A percentile compares a stretch with the other conserved stretches of the same genome.
phyloP scores from a whole-genome alignment of 2,888 invertebrate species.

The Leistus spinibarbis region DNA sequence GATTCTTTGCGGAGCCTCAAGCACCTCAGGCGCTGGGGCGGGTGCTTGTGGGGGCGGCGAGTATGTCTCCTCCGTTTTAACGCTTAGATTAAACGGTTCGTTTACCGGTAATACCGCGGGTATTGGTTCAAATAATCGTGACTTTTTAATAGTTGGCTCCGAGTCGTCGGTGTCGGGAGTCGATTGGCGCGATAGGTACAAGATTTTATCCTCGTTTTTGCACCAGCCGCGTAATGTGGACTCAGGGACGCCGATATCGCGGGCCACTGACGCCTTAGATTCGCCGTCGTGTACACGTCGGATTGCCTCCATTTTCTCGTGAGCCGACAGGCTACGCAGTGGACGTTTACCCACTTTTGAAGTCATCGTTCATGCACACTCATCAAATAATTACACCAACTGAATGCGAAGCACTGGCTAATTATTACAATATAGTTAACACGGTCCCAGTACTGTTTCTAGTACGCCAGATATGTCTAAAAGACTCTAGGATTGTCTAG shows the following conservation, averaged over 20 bases:
- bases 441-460: no score
- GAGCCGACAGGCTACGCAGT: conserved; percentile 75
- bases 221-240: conserved; percentile 88
- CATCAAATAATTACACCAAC: conserved; percentile 46
- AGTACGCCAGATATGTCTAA: no score
- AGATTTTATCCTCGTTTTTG: conserved; percentile 80
- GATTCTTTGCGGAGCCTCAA: neutral
- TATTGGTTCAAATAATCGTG: conserved; percentile 45
- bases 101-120: conserved; percentile 51
- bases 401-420: conserved; percentile 49
- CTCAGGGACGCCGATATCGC: conserved; percentile 85
- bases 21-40: conserved; percentile 44
- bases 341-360: conserved; percentile 77
- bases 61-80: conserved; percentile 4
- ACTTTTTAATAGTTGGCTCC: conserved; percentile 45
- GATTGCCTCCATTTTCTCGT: conserved; percentile 82
- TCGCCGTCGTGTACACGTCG: conserved; percentile 83
- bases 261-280: conserved; percentile 83
- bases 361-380: conserved; percentile 59
- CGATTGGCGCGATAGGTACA: conserved; percentile 73
- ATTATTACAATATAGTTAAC: no score
- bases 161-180: conserved; percentile 73
- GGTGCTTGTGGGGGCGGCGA: conserved; percentile 35
- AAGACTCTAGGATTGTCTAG: no score
- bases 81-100: conserved; percentile 47